Conservation (phyloP, 2,797 vertebrate genomes). For the Takifugu rubripes region DNA sequence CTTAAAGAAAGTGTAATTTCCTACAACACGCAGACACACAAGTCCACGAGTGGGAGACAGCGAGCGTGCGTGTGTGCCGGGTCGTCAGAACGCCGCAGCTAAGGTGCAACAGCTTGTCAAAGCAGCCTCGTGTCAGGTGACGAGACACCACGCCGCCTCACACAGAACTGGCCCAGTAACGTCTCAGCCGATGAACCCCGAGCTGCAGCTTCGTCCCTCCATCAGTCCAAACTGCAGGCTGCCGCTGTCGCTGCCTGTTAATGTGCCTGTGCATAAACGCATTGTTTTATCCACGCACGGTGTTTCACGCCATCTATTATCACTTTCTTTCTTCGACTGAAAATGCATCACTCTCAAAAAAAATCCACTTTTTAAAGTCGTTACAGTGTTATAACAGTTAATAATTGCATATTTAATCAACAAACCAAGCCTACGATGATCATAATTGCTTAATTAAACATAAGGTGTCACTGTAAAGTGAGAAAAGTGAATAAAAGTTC, state of each 20-base stretch:
- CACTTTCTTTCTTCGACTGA: too few relatives aligned
- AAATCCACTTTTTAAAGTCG: too few relatives aligned
- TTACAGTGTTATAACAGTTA: neutral
- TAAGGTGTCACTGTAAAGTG: neutral
- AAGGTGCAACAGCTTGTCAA: constrained; percentile 84
- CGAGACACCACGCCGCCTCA: constrained; percentile 76
- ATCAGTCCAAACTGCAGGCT: neutral
- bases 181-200: constrained; percentile 82
- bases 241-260: constrained; percentile 53
- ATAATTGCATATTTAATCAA: neutral
- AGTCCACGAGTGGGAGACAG: neutral
- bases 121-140: constrained; percentile 75
- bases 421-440: neutral
- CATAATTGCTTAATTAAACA: neutral
- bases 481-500: neutral
- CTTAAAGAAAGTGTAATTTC: constrained; percentile 4
- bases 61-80: constrained; percentile 70
- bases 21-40: constrained; percentile 25
- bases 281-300: constrained; percentile 35
- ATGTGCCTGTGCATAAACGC: constrained; percentile 56
- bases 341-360: too few relatives aligned
- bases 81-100: constrained; percentile 70
- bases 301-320: constrained; percentile 20
- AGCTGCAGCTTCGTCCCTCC: constrained; percentile 58
- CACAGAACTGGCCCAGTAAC: constrained; percentile 87